phyloP scores from a whole-genome alignment of 2,888 invertebrate species.

The Cephus rjabovi region DNA sequence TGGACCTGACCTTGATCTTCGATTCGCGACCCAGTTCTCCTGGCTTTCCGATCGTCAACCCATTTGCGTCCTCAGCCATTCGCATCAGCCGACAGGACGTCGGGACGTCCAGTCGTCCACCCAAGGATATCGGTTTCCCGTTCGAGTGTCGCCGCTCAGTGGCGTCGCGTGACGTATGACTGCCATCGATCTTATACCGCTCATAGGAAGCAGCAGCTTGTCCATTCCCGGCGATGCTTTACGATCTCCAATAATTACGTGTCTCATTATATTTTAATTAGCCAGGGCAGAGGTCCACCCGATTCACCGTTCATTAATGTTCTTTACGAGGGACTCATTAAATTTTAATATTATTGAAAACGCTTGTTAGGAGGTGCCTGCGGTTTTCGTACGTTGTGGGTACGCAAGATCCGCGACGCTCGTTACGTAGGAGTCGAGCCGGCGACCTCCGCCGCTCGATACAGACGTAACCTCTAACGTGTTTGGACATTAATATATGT shows the following conservation, averaged over 20 bases:
- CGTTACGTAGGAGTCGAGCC: conserved; percentile 11
- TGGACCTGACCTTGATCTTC: too few relatives aligned
- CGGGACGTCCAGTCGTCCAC: too few relatives aligned
- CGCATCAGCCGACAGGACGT: too few relatives aligned
- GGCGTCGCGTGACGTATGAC: conserved; percentile 24
- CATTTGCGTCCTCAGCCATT: too few relatives aligned
- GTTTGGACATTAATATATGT: conserved; percentile 51
- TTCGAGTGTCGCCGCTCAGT: not conserved
- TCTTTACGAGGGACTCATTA: conserved; percentile 58
- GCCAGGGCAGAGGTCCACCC: conserved; percentile 37
- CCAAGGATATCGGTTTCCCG: not conserved
- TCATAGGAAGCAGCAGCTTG: conserved; percentile 15
- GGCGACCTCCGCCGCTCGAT: conserved; percentile 43
- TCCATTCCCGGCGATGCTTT: conserved; percentile 40
- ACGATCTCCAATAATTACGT: conserved; percentile 58
- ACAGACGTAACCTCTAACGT: conserved; percentile 45
- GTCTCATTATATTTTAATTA: conserved; percentile 65
- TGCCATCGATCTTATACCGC: conserved; percentile 27
- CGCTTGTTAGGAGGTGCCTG: conserved; percentile 45
- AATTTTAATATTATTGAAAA: conserved; percentile 60
- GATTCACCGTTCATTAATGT: conserved; percentile 56
- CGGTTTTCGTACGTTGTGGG: conserved; percentile 27
- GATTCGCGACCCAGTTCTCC: too few relatives aligned
- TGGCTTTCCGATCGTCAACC: too few relatives aligned
- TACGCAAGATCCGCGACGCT: conserved; percentile 18